Evolutionary conservation across 2,113 vertebrate species (phyloP).

Genomic region (Nestor notabilis): DNA sequence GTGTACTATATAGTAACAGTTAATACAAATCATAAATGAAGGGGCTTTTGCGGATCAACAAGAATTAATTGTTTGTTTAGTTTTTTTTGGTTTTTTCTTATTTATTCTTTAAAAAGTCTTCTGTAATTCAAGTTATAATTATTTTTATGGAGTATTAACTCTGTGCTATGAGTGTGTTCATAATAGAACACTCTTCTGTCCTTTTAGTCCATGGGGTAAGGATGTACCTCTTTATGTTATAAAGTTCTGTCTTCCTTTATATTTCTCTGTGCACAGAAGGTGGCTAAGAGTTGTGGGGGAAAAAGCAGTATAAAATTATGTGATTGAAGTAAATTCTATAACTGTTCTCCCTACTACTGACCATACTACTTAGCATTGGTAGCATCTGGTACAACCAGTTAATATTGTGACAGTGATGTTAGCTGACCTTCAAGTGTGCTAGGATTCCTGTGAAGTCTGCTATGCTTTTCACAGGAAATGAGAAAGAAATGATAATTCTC

Average conservation of each 20-base stretch:
- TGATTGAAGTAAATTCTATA: neutral
- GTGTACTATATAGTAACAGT: neutral
- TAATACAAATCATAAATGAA: neutral
- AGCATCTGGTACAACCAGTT: neutral
- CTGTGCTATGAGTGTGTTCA: neutral
- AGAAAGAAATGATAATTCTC: neutral
- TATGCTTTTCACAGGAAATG: neutral
- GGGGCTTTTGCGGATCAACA: neutral
- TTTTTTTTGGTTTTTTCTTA: fast-evolving
- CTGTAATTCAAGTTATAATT: neutral
- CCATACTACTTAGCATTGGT: neutral
- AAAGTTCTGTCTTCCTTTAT: neutral
- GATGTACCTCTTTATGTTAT: neutral
- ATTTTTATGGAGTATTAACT: neutral
- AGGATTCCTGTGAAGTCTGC: neutral
- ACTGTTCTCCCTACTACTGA: neutral
- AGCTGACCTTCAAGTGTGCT: neutral
- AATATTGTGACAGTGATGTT: neutral
- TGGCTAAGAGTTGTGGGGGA: neutral
- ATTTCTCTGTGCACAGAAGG: neutral
- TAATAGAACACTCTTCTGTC: neutral
- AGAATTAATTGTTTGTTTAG: neutral
- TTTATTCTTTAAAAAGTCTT: neutral
- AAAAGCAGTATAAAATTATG: neutral
- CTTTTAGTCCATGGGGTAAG: neutral